Evolutionary conservation across 2,113 vertebrate genomes (phyloP), one percentile per base, ranked within the genome.

Genomic region (Piprites chloris): DNA sequence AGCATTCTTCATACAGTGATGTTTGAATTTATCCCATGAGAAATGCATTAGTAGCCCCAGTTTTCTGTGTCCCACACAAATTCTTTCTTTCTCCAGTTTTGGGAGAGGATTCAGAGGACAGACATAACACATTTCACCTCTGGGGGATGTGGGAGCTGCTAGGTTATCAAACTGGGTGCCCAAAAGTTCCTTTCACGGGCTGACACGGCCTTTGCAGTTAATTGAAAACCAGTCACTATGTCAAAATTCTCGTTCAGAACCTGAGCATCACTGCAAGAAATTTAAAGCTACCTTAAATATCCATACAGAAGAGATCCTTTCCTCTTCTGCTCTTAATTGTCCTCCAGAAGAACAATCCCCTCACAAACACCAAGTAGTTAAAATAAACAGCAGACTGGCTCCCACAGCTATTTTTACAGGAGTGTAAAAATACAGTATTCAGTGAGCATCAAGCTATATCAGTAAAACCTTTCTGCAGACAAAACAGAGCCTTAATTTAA

Each of bases 51-150:
- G 28, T 53, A 65, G 44, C 12, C 8, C 9, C 12, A 85, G 16
- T 16, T 56, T 80, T 63, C 0, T 0, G 14, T 53, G 19, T 21
- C 20, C 32, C 55, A 56, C 32, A 5, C 5, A 4, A 1, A 2
- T 41, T 50, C 50, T 63, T 71, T 50, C 16, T 84, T 52, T 55
- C 10, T 39, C 11, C 5, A 33, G 67, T 72, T 27, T 4, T 32
- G 12, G 7, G 26, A 44, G 16, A 14, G 9, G 6, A 39, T 30
- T 61, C 39, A 73, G 44, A 85, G 15, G 33, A 27, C 47, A 71
- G 19, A 61, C 2, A 19, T 15, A 67, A 5, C 5, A 33, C 52
- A 89, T 16, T 83, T 47, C 8, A 66, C 55, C 66, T 66, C 20
- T 42, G 21, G 41, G 14, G 16, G 27, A 83, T 35, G 47, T 82